phyloP scores from a whole-genome alignment of 2,888 invertebrate genomes.

The Xestoiulus laeticollis region DNA sequence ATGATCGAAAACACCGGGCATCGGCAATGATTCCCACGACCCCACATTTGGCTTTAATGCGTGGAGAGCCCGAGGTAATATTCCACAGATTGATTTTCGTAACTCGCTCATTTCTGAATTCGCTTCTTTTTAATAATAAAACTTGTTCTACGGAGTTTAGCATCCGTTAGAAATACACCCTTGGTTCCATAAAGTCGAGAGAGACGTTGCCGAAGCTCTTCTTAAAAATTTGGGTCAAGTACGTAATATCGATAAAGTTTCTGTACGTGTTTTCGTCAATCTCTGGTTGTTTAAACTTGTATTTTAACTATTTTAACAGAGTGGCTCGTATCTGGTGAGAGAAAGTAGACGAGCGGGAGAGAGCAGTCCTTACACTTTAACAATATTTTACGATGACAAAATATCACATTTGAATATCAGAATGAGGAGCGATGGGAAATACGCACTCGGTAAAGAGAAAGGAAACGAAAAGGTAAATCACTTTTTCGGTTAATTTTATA shows the following conservation, averaged over 20 bases:
- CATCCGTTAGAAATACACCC: background rate
- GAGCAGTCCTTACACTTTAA: slow-evolving; percentile 59
- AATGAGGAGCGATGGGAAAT: slow-evolving; percentile 57
- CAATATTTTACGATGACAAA: slow-evolving; percentile 57
- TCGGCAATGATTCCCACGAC: background rate
- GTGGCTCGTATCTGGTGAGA: slow-evolving; percentile 59
- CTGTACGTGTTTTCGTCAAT: no score
- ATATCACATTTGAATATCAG: slow-evolving; percentile 59
- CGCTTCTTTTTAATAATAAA: no score
- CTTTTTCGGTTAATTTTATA: background rate
- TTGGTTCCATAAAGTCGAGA: slow-evolving; percentile 7
- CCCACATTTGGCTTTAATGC: background rate
- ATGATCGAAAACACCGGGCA: background rate
- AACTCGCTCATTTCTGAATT: no score
- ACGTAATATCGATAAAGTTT: background rate
- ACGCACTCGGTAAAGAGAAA: slow-evolving; percentile 60
- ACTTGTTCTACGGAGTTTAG: background rate
- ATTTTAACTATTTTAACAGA: background rate
- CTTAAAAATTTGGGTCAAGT: slow-evolving; percentile 11
- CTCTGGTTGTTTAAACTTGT: background rate
- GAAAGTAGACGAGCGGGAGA: slow-evolving; percentile 58
- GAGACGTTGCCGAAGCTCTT: background rate
- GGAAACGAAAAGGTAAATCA: slow-evolving; percentile 58
- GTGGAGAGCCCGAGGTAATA: background rate
- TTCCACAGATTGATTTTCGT: no score